Evolutionary conservation across 2,888 invertebrate genomes (phyloP), one percentile per base, ranked within the genome.

Genomic region (Hylaea fasciaria): DNA sequence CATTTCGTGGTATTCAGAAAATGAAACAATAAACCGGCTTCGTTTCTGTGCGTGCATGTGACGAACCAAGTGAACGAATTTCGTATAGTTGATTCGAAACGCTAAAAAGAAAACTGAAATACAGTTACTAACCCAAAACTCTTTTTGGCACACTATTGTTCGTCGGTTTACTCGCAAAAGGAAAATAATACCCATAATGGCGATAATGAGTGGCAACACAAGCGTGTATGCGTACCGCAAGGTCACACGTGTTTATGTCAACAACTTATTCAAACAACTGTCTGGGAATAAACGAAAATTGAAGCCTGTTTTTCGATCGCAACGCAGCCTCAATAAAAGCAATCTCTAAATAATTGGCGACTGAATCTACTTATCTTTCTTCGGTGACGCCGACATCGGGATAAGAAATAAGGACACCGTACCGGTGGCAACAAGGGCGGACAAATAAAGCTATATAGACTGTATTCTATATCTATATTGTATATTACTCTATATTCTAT

Each of bases 391-490:
- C 61, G 52, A 57, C 54, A 22, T 56, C 13, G 48, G 16, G 29
- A 13, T 14, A 40, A 45, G 29, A 48, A 56, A 60, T 57, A 52
- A 28, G 22, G 14, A 47, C 54, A 64, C 48, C 62, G 58, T 66
- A 66, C 62, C 68, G 64, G 69, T 68, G 66, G 57, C 69, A 64
- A 73, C 73, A 74, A 73, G 72, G 69, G 70, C 71, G 39, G 65
- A 68, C 78, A 71, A 74, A 78, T 79, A 77, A 74, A 78, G 74
- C 66, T 71, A 76, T 78, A 74, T 72, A 71, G 71, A 73, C 72
- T n/a, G n/a, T n/a, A n/a, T n/a, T n/a, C n/a, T n/a, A n/a, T n/a
- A n/a, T n/a, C n/a, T n/a, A n/a, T n/a, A n/a, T n/a, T n/a, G n/a
- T n/a, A n/a, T n/a, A n/a, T n/a, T n/a, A n/a, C n/a, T n/a, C n/a